These are phyloP conservation scores for Enteromius radiatus DNA, from an alignment of 2,797 vertebrate species.

Conservation along the genomic window DNA sequence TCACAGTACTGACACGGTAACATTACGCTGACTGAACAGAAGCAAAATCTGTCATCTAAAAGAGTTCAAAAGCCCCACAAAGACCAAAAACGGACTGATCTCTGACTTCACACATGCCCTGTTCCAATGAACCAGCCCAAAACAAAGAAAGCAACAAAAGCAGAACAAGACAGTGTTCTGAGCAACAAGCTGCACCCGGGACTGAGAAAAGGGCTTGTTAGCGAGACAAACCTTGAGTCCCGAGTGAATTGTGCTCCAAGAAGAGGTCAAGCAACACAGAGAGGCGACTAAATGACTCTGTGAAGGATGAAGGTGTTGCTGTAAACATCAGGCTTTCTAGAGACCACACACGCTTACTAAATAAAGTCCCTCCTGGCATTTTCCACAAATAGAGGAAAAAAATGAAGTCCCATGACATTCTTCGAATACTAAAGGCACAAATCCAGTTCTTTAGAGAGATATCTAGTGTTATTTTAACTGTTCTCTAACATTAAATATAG, in stretches of 20 bases:
- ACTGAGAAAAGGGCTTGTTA: conserved; percentile 5
- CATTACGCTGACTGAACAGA: not conserved
- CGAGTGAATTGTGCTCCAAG: not conserved
- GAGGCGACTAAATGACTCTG: not conserved
- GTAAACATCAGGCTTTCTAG: not conserved
- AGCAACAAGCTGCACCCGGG: not conserved
- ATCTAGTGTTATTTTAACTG: not conserved
- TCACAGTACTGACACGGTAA: not conserved
- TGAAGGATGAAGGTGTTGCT: conserved; percentile 7
- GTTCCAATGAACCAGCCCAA: not conserved
- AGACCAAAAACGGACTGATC: not conserved
- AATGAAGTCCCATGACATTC: not conserved
- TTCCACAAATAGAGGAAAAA: not conserved
- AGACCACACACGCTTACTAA: not conserved
- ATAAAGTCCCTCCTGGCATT: not conserved
- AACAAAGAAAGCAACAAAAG: not conserved
- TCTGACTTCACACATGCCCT: not conserved
- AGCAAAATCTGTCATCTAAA: not conserved
- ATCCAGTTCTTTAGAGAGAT: not conserved
- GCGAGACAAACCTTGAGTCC: not conserved
- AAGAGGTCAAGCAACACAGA: conserved; percentile 9
- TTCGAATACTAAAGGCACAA: not conserved
- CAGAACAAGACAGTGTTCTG: not conserved
- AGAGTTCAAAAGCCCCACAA: not conserved
- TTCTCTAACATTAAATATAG: not conserved